A percentile compares a stretch with the other conserved stretches of the same genome.
Evolutionary conservation across 2,797 vertebrate genomes (phyloP).

Genomic region (Enteromius afrohamiltoni): DNA sequence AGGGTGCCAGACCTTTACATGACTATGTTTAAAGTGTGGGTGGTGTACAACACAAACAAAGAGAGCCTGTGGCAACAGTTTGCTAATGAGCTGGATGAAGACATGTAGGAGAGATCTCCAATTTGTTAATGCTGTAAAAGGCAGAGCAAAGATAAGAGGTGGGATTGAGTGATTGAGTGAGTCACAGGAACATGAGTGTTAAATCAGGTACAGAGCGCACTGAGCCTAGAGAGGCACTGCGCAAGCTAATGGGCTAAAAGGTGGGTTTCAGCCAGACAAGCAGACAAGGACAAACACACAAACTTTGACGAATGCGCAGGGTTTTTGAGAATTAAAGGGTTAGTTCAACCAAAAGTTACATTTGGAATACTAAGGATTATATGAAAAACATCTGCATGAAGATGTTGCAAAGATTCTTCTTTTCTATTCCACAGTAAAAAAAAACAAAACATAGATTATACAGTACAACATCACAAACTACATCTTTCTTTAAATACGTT

Average conservation of each 20-base stretch:
- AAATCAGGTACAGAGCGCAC: constrained; percentile 27
- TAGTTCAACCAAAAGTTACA: not conserved
- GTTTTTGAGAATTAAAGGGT: not conserved
- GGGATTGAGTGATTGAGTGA: not conserved
- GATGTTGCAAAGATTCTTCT: not conserved
- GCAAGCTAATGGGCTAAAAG: constrained; percentile 22
- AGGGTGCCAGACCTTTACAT: constrained; percentile 30
- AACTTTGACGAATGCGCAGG: not conserved
- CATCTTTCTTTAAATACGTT: not conserved
- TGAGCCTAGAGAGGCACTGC: not conserved
- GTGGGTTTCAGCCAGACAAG: not conserved
- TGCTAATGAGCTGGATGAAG: constrained; percentile 12
- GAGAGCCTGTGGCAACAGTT: constrained; percentile 20
- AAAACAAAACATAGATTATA: not conserved
- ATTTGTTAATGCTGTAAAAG: constrained; percentile 30
- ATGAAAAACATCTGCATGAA: not conserved
- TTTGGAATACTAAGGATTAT: not conserved
- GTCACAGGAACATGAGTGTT: constrained; percentile 34
- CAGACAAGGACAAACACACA: not conserved
- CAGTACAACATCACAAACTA: not conserved
- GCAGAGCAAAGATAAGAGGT: not conserved
- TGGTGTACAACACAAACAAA: constrained; percentile 43
- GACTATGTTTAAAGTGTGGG: constrained; percentile 26
- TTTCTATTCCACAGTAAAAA: not conserved
- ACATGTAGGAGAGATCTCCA: constrained; percentile 6